phyloP scores from a whole-genome alignment of 2,797 vertebrate species.

The Siniperca obscura region DNA sequence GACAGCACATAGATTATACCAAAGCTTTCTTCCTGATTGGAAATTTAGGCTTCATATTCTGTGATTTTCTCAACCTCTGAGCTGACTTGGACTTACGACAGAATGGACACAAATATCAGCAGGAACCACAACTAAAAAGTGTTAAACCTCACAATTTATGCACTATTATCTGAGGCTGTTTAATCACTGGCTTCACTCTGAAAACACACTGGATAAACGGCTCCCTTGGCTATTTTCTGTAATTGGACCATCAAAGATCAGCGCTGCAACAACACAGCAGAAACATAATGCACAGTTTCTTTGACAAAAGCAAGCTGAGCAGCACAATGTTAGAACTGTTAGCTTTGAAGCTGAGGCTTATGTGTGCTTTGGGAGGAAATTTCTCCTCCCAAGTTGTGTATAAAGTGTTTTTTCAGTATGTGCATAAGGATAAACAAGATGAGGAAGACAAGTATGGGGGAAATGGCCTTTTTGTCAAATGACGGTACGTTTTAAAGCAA shows the following conservation, averaged over 20 bases:
- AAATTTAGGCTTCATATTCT: constrained; percentile 36
- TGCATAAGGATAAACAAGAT: constrained; percentile 24
- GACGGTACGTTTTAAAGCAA: not conserved
- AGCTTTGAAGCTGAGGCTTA: constrained; percentile 48
- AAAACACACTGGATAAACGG: constrained; percentile 47
- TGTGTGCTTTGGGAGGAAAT: constrained; percentile 44
- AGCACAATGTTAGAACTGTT: constrained; percentile 38
- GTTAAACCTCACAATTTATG: constrained; percentile 30
- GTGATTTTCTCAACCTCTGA: constrained; percentile 44
- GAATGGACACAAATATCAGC: constrained; percentile 50
- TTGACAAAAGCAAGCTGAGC: constrained; percentile 37
- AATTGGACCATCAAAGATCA: constrained; percentile 63
- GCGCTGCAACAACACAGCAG: constrained; percentile 39
- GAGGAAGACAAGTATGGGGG: not conserved
- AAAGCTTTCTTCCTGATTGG: constrained; percentile 28
- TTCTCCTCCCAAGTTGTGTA: constrained; percentile 29
- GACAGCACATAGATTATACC: constrained; percentile 40
- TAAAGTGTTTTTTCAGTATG: constrained; percentile 18
- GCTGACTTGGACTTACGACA: constrained; percentile 34
- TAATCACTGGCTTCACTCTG: constrained; percentile 50
- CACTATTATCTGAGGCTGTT: constrained; percentile 33
- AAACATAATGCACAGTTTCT: constrained; percentile 51
- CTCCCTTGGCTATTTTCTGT: constrained; percentile 58
- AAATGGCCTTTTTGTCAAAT: constrained; percentile 13
- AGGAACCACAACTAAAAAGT: constrained; percentile 26